Base-by-base conservation (phyloP, 2,113 vertebrate genomes). In the Oreochromis niloticus region DNA sequence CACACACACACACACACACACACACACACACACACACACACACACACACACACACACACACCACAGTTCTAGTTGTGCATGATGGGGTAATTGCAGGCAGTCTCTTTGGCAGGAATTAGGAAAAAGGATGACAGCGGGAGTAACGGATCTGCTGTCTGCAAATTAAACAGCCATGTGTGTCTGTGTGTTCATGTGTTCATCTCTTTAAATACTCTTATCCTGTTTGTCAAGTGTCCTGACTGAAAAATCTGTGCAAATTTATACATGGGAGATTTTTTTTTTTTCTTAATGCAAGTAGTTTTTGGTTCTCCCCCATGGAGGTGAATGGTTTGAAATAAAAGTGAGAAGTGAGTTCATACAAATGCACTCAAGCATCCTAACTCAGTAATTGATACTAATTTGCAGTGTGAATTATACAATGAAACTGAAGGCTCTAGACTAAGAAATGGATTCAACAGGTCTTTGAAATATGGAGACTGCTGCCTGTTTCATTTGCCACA, bases 21-120 rank as follows among this genome's bases (percentile, higher is more conserved):
- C 41, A 36, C 32, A 34, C 32, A 34, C 32, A 34, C 88, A 82
- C 85, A 78, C 88, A 43, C 34, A 87, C 83, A 78, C 41, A 36
- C 32, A 34, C 32, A 34, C 32, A 34, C 32, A 34, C 34, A 34
- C 34, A 85, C 84, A 59, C 87, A 34, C 36, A 78, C 87, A 88
- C 75, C 85, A 87, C 57, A 63, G 63, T 81, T 50, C 85, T 84
- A 61, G 83, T 83, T 88, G 89, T 88, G 84, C 83, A 89, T 94
- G 92, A 91, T 91, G 87, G 88, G 91, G 86, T 95, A 94, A 95
- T 94, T 95, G 94, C 91, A 85, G 83, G 63, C 85, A 79, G 81
- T 86, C 84, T 89, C 75, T 91, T 84, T 94, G 88, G 90, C 89
- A 93, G 91, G 93, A 92, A 93, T 93, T 93, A 93, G 87, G 84